Percentiles rank a stretch among this genome's conserved stretches.
Conservation (phyloP, 2,797 vertebrate genomes). For the Lepidocolaptes lacrymiger region DNA sequence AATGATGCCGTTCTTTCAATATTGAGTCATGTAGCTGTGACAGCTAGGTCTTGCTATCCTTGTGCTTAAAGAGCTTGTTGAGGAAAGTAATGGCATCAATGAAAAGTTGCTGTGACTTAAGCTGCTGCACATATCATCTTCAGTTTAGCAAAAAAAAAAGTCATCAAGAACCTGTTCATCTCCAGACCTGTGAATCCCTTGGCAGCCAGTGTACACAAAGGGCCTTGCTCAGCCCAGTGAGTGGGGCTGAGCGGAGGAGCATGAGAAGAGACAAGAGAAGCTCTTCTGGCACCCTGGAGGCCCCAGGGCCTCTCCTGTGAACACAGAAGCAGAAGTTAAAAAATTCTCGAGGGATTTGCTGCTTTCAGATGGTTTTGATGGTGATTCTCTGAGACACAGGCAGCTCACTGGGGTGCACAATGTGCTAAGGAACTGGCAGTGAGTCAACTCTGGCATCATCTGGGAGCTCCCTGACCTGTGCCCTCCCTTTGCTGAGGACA, state of each 20-base stretch:
- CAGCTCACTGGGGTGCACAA: rapidly evolving
- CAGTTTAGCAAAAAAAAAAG: background rate
- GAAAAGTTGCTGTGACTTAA: background rate
- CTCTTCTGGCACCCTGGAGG: background rate
- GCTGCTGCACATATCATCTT: background rate
- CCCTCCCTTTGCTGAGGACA: background rate
- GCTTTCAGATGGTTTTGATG: background rate
- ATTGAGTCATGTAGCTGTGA: background rate
- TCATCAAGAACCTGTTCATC: background rate
- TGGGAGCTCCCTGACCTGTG: background rate
- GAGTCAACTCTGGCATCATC: background rate
- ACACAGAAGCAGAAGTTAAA: background rate
- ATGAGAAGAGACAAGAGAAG: background rate
- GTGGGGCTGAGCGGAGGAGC: background rate
- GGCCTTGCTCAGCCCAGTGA: rapidly evolving
- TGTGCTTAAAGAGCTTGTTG: background rate
- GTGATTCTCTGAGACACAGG: background rate
- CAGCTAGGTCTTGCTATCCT: background rate
- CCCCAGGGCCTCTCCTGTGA: background rate
- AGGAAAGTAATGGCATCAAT: background rate
- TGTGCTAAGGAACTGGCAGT: background rate
- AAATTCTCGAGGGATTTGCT: background rate
- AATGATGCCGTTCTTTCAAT: background rate
- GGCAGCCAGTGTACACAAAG: background rate
- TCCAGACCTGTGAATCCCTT: background rate